Conservation (phyloP, 2,888 invertebrate genomes). For the Microplitis deprimator region DNA sequence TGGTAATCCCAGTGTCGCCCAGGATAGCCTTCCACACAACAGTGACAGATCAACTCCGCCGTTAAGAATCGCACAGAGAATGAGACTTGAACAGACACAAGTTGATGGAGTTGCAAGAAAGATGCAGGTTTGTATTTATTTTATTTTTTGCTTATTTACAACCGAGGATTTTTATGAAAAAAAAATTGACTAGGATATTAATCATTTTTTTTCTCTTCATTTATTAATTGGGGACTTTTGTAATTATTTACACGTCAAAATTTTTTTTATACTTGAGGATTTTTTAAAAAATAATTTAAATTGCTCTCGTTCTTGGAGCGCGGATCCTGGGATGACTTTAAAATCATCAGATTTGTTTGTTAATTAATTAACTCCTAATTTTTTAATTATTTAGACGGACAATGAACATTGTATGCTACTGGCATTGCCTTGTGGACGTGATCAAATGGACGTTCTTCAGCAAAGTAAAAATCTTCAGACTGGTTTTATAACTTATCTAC, state of each 20-base stretch:
- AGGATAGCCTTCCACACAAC: conserved; percentile 88
- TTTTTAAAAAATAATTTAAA: too few relatives aligned
- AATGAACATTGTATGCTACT: conserved; percentile 96
- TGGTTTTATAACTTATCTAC: conserved; percentile 96
- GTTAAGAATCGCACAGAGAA: conserved; percentile 94
- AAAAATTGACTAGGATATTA: neutral
- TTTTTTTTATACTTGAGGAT: too few relatives aligned
- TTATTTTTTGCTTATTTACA: neutral
- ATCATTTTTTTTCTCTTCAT: neutral
- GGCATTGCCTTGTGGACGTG: conserved; percentile 95
- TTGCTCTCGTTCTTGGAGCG: neutral
- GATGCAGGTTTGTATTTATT: conserved; percentile 83
- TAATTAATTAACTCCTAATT: neutral
- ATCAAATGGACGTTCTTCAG: conserved; percentile 93
- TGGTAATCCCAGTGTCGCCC: conserved; percentile 92
- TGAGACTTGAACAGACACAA: conserved; percentile 96
- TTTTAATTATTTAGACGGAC: conserved; percentile 79
- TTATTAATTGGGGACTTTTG: neutral
- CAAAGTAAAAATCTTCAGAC: conserved; percentile 91
- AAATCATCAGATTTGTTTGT: too few relatives aligned
- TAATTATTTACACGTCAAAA: too few relatives aligned
- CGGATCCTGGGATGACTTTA: too few relatives aligned
- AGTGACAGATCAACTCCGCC: conserved; percentile 88
- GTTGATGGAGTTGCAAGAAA: conserved; percentile 96
- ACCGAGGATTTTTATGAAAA: neutral